phyloP scores from a whole-genome alignment of 2,113 vertebrate genomes.

The Abramis brama region DNA sequence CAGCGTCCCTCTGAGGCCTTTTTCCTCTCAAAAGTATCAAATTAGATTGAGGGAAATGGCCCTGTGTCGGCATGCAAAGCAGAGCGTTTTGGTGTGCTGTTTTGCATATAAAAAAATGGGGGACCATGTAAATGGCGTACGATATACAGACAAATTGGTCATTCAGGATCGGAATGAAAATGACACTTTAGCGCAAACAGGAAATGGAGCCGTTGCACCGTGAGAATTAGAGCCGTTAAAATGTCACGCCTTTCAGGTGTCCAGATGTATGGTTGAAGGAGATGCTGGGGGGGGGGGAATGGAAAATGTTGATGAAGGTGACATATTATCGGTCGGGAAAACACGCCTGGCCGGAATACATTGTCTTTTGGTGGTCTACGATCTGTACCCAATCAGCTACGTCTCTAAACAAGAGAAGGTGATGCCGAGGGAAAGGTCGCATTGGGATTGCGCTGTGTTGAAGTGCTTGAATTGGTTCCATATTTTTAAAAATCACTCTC shows the following conservation, averaged over 20 bases:
- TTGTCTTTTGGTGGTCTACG: constrained; percentile 60
- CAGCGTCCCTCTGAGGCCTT: constrained; percentile 89
- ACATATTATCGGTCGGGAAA: constrained; percentile 34
- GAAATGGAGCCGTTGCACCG: constrained; percentile 75
- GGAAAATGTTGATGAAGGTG: constrained; percentile 51
- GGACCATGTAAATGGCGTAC: constrained; percentile 91
- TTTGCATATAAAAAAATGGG: constrained; percentile 99
- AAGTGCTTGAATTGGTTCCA: constrained; percentile 27
- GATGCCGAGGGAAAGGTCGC: not conserved
- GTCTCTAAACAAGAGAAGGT: constrained; percentile 1
- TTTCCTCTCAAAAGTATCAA: constrained; percentile 97
- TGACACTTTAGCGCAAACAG: constrained; percentile 80
- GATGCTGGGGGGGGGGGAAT: constrained; percentile 70
- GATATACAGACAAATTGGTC: constrained; percentile 99
- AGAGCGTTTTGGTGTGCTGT: constrained; percentile 78
- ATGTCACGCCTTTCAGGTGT: constrained; percentile 80
- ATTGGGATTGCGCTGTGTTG: not conserved
- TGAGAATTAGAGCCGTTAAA: constrained; percentile 82
- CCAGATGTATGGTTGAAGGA: constrained; percentile 76
- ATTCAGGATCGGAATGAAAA: constrained; percentile 84
- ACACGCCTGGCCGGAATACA: constrained; percentile 47
- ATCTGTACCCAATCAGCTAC: constrained; percentile 23
- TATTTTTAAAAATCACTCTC: constrained; percentile 13
- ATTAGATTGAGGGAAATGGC: constrained; percentile 99
- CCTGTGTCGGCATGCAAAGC: constrained; percentile 53